Conservation (phyloP, 2,888 invertebrate genomes). For the Koerneria pararmatus region DNA sequence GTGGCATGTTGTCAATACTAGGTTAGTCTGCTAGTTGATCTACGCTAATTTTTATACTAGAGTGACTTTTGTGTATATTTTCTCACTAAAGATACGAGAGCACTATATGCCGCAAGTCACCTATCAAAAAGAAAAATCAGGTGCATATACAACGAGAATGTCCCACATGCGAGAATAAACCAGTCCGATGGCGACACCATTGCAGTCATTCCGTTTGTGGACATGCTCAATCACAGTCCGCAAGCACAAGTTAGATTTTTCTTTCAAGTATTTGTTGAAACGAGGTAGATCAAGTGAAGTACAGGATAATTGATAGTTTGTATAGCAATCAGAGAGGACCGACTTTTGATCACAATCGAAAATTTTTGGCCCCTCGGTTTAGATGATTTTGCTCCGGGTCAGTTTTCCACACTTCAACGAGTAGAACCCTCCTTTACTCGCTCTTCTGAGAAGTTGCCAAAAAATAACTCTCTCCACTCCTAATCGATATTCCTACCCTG, state of each 20-base stretch:
- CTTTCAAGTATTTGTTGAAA: neutral
- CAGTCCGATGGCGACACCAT: slow-evolving; percentile 43
- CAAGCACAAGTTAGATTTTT: slow-evolving; percentile 27
- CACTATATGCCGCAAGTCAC: no score
- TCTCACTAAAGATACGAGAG: no score
- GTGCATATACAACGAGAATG: slow-evolving; percentile 39
- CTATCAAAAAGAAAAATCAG: slow-evolving; percentile 13
- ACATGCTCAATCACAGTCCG: slow-evolving; percentile 56
- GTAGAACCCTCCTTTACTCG: no score
- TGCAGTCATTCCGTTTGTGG: slow-evolving; percentile 55
- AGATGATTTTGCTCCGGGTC: slow-evolving; percentile 19
- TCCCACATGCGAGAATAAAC: slow-evolving; percentile 32
- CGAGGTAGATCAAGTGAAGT: neutral
- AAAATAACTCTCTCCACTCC: no score
- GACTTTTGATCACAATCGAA: neutral
- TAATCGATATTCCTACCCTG: no score
- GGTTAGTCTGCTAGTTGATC: no score
- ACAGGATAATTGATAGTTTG: neutral
- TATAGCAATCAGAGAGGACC: neutral
- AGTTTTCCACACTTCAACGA: no score
- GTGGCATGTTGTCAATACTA: slow-evolving; percentile 58
- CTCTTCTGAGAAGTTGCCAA: no score
- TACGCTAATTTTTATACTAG: no score
- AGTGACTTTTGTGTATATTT: no score
- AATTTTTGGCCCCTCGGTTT: slow-evolving; percentile 26